phyloP scores from a whole-genome alignment of 2,113 vertebrate species.

The Periophthalmus modestus region DNA sequence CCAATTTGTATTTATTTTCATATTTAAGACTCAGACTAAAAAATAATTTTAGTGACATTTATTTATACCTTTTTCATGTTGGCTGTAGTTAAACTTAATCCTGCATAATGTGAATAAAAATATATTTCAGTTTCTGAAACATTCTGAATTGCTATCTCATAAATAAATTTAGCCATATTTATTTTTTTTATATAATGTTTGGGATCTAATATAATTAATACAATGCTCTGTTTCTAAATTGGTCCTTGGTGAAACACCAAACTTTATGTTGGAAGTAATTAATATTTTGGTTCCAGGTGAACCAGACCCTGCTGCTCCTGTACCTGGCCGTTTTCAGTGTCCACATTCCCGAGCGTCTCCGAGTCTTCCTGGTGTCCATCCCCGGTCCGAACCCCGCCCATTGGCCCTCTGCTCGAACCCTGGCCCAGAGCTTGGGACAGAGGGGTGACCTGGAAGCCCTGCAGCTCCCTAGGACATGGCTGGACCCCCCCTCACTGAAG shows the following conservation, averaged over 20 bases:
- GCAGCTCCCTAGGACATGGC: constrained; percentile 92
- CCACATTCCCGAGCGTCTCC: constrained; percentile 87
- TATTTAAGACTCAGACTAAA: too few species aligned
- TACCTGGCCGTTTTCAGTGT: constrained; percentile 94
- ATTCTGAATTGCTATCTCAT: too few species aligned
- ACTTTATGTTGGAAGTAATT: background rate
- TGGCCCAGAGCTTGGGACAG: constrained; percentile 88
- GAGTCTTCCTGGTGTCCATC: constrained; percentile 90
- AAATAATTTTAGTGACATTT: background rate
- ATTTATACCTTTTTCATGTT: background rate
- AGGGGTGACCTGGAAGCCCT: constrained; percentile 86
- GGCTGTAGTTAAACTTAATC: too few species aligned
- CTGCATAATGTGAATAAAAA: too few species aligned
- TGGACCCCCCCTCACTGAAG: constrained; percentile 84
- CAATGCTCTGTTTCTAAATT: background rate
- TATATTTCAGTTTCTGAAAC: too few species aligned
- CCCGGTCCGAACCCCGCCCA: constrained; percentile 87
- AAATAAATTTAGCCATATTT: background rate
- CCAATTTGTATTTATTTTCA: too few species aligned
- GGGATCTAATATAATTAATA: background rate
- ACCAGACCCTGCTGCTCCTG: constrained; percentile 92
- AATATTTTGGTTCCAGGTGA: constrained; percentile 68
- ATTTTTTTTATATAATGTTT: background rate
- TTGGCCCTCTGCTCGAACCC: constrained; percentile 82
- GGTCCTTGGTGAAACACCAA: background rate